Evolutionary conservation across 1,140 invertebrate species (phyloP).

Genomic region (Ladona fulva): DNA sequence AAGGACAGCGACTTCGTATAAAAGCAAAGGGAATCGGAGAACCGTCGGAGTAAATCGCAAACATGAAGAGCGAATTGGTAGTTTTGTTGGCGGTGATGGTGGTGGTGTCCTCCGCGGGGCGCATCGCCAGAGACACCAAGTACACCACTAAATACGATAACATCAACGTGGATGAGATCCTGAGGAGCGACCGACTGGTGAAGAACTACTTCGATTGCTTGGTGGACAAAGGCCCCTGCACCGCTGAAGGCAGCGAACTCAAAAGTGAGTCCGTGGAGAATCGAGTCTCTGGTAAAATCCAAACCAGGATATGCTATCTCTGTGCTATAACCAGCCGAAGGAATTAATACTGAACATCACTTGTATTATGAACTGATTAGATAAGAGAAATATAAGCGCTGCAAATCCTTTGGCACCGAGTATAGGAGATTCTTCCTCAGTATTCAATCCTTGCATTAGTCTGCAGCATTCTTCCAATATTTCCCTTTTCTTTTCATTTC

Average conservation of each 20-base stretch:
- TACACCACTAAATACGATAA: slow-evolving; percentile 47
- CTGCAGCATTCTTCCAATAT: too few species aligned
- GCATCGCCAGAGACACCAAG: slow-evolving; percentile 20
- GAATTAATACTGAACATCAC: too few species aligned
- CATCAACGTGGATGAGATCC: slow-evolving; percentile 42
- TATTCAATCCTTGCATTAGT: too few species aligned
- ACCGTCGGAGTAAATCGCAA: background rate
- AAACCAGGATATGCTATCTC: too few species aligned
- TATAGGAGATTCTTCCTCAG: too few species aligned
- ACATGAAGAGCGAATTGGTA: background rate
- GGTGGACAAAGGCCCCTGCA: slow-evolving; percentile 42
- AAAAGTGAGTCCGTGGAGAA: slow-evolving; percentile 42
- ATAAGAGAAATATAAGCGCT: too few species aligned
- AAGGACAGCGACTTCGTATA: background rate
- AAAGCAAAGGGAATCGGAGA: background rate
- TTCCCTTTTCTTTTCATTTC: too few species aligned
- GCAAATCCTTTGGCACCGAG: too few species aligned
- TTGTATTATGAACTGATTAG: too few species aligned
- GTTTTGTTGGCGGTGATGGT: background rate
- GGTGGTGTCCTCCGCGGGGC: background rate
- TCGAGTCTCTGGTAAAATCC: too few species aligned
- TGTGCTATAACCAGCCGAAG: too few species aligned
- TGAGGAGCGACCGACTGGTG: slow-evolving; percentile 41
- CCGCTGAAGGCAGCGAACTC: slow-evolving; percentile 40
- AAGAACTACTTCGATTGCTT: slow-evolving; percentile 44